Base-by-base conservation (phyloP, 2,888 invertebrate genomes). In the Nemapogon koenigi region DNA sequence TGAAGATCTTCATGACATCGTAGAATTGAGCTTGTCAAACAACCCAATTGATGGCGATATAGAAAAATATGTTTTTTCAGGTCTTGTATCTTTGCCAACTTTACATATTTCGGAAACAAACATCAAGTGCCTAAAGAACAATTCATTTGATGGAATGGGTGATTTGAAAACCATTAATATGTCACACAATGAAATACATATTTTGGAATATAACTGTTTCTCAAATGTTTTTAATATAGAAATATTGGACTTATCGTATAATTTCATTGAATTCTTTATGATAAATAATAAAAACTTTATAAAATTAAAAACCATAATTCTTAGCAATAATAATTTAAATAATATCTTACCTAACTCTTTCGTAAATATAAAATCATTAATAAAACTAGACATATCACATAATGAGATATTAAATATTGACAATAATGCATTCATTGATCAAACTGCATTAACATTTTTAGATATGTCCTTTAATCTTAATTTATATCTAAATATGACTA, bases 231-330 rank as follows among this genome's bases (percentile, higher is more conserved):
- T 54, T 1, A 48, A 50, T 11, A 48, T 71, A 26, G 52, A 54
- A 47, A 49, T 43, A 2, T 44, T 73, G 4, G 72, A 73, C 43
- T 46, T 71, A n/a, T 71, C 71, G 1, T 51, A 47, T 40, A 72
- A 72, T 29, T 43, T 49, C 43, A 40, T 71, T 0, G 49, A 41
- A 35, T 36, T 41, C 4, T 68, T 73, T 38, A 26, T 43, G 2
- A 37, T 72, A 1, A 71, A 71, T 39, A 49, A 52, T n/a, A 57
- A 58, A 2, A 54, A 62, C 22, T 43, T 71, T 30, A 30, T 39
- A 4, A 51, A 50, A 11, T 41, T 72, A 3, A 45, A 45, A 2
- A 48, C 38, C 3, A 43, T 72, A 28, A 43, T 57, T 6, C 42
- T 72, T 18, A 57, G 59, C 38, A 59, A 68, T 37, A 72, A 72